Conservation (phyloP, 2,797 vertebrate species). For the Gymnodraco acuticeps region DNA sequence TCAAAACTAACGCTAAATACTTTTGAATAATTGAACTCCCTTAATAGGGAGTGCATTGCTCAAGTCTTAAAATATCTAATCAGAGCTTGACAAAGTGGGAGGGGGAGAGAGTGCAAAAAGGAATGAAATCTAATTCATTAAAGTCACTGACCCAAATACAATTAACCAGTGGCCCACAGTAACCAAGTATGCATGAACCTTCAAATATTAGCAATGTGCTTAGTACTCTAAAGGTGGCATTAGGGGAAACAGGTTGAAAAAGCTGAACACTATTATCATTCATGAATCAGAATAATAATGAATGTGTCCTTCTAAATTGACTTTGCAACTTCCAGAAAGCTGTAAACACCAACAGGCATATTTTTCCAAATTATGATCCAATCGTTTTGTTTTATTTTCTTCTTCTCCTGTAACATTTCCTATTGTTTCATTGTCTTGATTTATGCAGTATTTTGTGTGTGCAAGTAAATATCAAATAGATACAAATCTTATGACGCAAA, state of each 20-base stretch:
- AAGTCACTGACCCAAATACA: conserved; percentile 78
- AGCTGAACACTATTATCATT: conserved; percentile 39
- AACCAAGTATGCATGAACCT: conserved; percentile 73
- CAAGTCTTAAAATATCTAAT: conserved; percentile 67
- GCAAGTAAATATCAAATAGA: conserved; percentile 9
- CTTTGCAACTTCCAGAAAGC: conserved; percentile 15
- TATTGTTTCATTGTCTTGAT: too few species aligned
- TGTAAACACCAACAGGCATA: conserved; percentile 9
- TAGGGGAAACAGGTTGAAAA: conserved; percentile 50
- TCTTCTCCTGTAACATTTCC: too few species aligned
- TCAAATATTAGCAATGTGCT: conserved; percentile 75
- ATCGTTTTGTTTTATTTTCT: too few species aligned
- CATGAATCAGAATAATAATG: conserved; percentile 54
- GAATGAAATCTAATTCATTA: conserved; percentile 78
- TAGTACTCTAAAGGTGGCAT: conserved; percentile 50
- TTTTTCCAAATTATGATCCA: too few species aligned
- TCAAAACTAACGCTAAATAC: conserved; percentile 2
- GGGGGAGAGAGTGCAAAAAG: conserved; percentile 40
- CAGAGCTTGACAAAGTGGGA: conserved; percentile 66
- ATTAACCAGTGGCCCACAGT: conserved; percentile 74
- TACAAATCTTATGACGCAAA: background rate
- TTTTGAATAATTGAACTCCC: conserved; percentile 57
- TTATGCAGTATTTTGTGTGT: too few species aligned
- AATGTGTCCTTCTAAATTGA: conserved; percentile 37
- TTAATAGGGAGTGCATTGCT: conserved; percentile 52